phyloP scores from a whole-genome alignment of 2,797 vertebrate genomes.

The Limosa lapponica region DNA sequence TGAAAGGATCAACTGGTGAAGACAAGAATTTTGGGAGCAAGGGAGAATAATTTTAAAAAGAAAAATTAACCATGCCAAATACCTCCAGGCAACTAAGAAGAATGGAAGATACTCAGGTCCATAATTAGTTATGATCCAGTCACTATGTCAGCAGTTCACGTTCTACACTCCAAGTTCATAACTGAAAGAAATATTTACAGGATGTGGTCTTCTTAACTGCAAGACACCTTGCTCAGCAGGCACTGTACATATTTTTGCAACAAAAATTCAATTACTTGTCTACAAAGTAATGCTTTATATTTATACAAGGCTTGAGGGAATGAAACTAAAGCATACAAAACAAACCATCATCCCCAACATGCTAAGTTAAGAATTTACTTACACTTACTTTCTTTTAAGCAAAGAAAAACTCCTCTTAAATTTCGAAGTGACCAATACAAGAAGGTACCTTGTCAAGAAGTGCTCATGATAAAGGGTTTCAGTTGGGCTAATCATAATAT shows the following conservation, averaged over 20 bases:
- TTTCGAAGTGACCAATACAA: not conserved
- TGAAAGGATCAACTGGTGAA: not conserved
- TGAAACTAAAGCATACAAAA: not conserved
- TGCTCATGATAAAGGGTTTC: not conserved
- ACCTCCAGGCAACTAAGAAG: not conserved
- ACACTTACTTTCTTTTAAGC: not conserved
- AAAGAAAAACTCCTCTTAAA: not conserved
- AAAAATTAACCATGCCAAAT: not conserved
- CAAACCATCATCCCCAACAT: not conserved
- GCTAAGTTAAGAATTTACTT: not conserved
- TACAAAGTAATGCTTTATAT: not conserved
- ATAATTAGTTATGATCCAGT: not conserved
- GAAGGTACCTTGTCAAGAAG: not conserved
- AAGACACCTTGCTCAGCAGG: not conserved
- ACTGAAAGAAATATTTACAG: conserved; percentile 23
- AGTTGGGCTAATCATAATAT: not conserved
- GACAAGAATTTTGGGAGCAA: not conserved
- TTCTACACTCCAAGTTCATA: not conserved
- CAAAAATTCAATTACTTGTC: not conserved
- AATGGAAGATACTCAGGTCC: not conserved
- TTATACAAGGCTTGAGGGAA: not conserved
- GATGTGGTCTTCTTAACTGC: conserved; percentile 42
- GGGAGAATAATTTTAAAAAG: not conserved
- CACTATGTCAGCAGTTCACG: not conserved
- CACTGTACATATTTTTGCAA: not conserved